These are phyloP conservation scores for Popillia japonica DNA, from an alignment of 1,140 invertebrate species.

Conservation along the genomic window DNA sequence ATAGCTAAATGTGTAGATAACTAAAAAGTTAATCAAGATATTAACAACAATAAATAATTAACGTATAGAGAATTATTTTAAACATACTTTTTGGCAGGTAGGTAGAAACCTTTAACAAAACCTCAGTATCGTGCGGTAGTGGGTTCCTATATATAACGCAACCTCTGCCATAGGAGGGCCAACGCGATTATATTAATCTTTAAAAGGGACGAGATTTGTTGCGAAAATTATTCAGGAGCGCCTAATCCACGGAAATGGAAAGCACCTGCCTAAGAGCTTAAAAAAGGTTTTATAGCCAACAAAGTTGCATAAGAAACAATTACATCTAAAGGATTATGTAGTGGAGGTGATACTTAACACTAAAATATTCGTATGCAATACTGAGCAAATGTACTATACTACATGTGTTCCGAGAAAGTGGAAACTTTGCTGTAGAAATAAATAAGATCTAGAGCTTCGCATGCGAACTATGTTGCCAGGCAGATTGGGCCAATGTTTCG, in stretches of 20 bases:
- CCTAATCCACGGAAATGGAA: not conserved
- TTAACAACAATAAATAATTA: no score
- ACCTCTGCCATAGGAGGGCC: not conserved
- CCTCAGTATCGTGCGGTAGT: not conserved
- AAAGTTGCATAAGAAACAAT: not conserved
- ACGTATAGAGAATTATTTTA: no score
- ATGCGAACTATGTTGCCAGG: constrained; percentile 8
- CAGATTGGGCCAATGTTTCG: constrained; percentile 25
- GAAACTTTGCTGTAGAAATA: not conserved
- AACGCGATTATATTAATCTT: constrained; percentile 3
- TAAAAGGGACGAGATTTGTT: not conserved
- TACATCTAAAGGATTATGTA: not conserved
- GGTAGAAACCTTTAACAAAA: not conserved
- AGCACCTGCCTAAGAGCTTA: not conserved
- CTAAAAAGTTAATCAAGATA: no score
- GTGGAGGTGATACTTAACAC: not conserved
- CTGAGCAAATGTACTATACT: not conserved
- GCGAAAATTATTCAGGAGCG: not conserved
- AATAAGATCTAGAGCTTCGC: not conserved
- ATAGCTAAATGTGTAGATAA: no score
- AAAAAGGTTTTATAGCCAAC: not conserved
- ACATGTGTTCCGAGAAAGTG: not conserved
- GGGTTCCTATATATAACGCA: not conserved
- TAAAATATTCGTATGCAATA: not conserved
- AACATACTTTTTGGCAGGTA: not conserved